These are phyloP conservation scores for Bubo blakistoni DNA, from an alignment of 2,113 vertebrate genomes.

Conservation along the genomic window DNA sequence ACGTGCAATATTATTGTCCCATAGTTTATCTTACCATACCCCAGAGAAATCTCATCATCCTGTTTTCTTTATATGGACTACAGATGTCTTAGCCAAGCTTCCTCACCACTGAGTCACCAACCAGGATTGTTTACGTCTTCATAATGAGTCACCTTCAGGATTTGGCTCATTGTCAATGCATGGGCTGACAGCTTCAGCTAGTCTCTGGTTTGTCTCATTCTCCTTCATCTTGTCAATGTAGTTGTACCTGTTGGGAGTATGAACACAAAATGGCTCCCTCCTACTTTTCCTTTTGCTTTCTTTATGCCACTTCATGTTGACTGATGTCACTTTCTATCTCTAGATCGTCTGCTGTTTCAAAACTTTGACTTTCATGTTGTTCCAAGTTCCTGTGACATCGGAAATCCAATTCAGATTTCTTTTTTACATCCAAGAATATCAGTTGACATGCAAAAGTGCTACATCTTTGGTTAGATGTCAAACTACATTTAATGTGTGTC, in stretches of 20 bases:
- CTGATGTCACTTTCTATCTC: slow-evolving; percentile 26
- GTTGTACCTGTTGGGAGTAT: not conserved
- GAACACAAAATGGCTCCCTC: slow-evolving; percentile 36
- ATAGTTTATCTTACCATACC: slow-evolving; percentile 67
- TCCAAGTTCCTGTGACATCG: slow-evolving; percentile 36
- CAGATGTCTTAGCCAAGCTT: slow-evolving; percentile 70
- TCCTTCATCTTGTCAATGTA: slow-evolving; percentile 40
- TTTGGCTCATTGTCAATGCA: slow-evolving; percentile 36
- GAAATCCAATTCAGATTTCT: slow-evolving; percentile 21
- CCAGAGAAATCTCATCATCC: slow-evolving; percentile 69
- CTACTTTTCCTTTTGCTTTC: slow-evolving; percentile 25
- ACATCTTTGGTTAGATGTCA: not conserved
- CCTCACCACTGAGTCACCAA: slow-evolving; percentile 53
- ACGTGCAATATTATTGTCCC: slow-evolving; percentile 69
- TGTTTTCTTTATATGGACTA: slow-evolving; percentile 73
- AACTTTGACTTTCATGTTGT: slow-evolving; percentile 18
- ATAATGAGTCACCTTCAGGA: slow-evolving; percentile 58
- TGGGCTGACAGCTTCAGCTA: not conserved
- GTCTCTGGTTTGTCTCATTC: slow-evolving; percentile 15
- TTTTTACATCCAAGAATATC: slow-evolving; percentile 3
- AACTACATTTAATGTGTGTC: not conserved
- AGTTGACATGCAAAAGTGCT: not conserved
- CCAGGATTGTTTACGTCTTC: slow-evolving; percentile 47
- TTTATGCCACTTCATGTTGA: not conserved
- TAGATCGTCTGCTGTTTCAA: not conserved